These are phyloP conservation scores for Aegotheles bennettii DNA, from an alignment of 2,113 vertebrate species.

Conservation along the genomic window DNA sequence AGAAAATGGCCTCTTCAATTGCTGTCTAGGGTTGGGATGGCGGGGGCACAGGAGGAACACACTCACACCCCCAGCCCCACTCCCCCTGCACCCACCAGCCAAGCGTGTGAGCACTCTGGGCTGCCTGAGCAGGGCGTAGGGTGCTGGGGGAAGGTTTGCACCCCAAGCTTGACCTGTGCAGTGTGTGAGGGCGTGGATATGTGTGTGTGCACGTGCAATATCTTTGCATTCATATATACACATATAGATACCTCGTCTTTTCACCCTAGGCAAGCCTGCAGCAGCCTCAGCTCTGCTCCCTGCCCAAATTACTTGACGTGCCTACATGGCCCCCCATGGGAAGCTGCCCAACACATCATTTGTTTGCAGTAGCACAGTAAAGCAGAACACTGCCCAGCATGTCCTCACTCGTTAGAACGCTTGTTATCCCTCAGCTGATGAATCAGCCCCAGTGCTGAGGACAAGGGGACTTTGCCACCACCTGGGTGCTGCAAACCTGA, in stretches of 20 bases:
- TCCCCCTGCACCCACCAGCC: background rate
- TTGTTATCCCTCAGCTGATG: background rate
- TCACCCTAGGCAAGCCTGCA: background rate
- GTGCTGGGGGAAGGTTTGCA: background rate
- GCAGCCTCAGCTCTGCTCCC: background rate
- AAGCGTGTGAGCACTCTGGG: fast-evolving
- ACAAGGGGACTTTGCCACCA: background rate
- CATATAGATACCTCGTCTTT: fast-evolving
- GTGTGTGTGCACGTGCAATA: fast-evolving
- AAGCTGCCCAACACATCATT: background rate
- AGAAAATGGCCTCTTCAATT: background rate
- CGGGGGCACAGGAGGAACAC: background rate
- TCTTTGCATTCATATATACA: fast-evolving
- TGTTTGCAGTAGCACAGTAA: background rate
- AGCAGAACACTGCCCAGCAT: background rate
- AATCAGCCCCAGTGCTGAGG: background rate
- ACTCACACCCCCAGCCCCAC: background rate
- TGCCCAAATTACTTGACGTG: background rate
- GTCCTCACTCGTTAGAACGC: background rate
- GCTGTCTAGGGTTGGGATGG: background rate
- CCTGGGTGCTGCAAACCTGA: background rate
- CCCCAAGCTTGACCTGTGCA: background rate
- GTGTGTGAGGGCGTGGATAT: too few relatives aligned
- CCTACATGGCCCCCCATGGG: fast-evolving
- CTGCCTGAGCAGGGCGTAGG: fast-evolving